These are phyloP conservation scores for Muscicapa adusta DNA, from an alignment of 2,113 vertebrate species.

Conservation along the genomic window DNA sequence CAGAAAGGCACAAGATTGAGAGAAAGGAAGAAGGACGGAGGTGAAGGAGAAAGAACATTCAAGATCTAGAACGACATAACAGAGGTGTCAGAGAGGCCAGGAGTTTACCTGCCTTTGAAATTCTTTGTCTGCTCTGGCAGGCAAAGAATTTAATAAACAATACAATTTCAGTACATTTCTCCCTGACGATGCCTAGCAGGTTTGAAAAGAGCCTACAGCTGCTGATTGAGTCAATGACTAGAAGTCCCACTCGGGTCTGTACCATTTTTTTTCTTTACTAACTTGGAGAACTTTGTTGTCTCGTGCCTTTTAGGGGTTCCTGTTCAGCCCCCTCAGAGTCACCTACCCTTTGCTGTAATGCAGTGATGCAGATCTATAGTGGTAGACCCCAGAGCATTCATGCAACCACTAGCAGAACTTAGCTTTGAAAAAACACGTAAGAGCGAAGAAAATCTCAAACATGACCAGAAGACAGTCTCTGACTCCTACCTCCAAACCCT, in stretches of 20 bases:
- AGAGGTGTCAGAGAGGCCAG: not conserved
- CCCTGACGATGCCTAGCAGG: not conserved
- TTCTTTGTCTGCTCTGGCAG: not conserved
- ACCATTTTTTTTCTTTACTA: not conserved
- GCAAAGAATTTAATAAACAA: not conserved
- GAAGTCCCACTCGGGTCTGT: not conserved
- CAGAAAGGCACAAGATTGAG: not conserved
- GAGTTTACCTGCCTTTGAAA: not conserved
- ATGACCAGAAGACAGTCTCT: not conserved
- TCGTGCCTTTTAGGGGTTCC: not conserved
- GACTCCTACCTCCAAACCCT: not conserved
- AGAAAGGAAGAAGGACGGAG: not conserved
- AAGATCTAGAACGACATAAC: not conserved
- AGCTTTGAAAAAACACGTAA: not conserved
- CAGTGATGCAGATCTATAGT: not conserved
- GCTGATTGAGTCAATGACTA: not conserved
- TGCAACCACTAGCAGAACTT: not conserved
- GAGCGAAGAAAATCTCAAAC: not conserved
- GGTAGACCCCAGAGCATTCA: not conserved
- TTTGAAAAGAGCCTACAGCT: not conserved
- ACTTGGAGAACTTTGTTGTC: not conserved
- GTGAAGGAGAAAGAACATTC: not conserved
- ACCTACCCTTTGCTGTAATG: not conserved
- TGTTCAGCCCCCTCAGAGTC: not conserved
- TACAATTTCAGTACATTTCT: not conserved